A percentile compares a stretch with the other conserved stretches of the same genome.
Conservation (phyloP, 2,797 vertebrate genomes). For the Pelochelys cantorii region DNA sequence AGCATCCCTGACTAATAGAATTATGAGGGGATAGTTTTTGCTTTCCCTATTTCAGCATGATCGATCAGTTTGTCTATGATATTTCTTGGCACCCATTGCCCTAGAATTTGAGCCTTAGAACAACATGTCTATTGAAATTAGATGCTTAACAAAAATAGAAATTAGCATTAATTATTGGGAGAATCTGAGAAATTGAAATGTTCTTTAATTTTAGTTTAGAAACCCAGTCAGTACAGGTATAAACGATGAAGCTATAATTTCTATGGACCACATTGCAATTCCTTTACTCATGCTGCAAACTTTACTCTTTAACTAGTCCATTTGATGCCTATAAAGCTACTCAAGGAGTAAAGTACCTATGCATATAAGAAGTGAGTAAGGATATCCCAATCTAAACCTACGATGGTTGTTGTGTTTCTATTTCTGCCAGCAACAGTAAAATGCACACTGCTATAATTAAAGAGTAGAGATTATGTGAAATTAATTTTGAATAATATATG, state of each 20-base stretch:
- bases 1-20: fast-evolving
- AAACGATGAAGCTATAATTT: background rate
- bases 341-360: background rate
- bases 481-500: constrained; percentile 52
- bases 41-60: fast-evolving
- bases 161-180: background rate
- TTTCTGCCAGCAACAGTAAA: constrained; percentile 7
- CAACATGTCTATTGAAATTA: background rate
- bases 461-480: constrained; percentile 8
- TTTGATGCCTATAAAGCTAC: background rate
- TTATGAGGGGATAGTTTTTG: background rate
- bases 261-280: background rate
- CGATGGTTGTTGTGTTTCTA: background rate
- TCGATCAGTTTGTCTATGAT: background rate
- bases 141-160: background rate
- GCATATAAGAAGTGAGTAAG: background rate
- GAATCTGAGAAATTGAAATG: background rate
- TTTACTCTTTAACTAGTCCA: no score
- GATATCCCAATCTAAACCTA: constrained; percentile 12
- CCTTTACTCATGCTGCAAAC: background rate
- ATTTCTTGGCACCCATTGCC: background rate
- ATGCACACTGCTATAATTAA: constrained; percentile 54
- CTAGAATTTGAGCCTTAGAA: fast-evolving
- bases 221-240: background rate
- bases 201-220: background rate